phyloP scores from a whole-genome alignment of 2,797 vertebrate genomes.

The Cossypha niveicapilla region DNA sequence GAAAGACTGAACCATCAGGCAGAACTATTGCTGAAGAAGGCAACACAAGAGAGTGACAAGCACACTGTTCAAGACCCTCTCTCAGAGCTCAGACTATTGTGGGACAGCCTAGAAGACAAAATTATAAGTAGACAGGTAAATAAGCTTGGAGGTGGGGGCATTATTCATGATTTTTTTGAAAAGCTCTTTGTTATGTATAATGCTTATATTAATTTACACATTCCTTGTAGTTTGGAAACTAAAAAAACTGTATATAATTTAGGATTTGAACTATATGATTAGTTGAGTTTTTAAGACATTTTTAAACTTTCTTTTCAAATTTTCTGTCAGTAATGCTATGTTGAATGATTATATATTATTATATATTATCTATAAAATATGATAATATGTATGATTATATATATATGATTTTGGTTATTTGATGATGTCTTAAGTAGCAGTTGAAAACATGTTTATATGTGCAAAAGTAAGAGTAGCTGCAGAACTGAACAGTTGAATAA shows the following conservation, averaged over 20 bases:
- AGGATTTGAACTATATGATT: neutral
- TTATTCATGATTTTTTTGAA: neutral
- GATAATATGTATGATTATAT: too few relatives aligned
- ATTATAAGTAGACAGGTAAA: constrained; percentile 92
- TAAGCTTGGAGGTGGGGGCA: neutral
- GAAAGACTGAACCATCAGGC: constrained; percentile 95
- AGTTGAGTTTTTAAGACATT: neutral
- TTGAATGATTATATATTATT: neutral
- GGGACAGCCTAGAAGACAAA: constrained; percentile 91
- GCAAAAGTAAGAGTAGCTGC: neutral
- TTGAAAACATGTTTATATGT: neutral
- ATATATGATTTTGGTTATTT: neutral
- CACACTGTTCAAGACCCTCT: constrained; percentile 90
- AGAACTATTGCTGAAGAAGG: constrained; percentile 91
- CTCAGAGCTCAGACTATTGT: constrained; percentile 89
- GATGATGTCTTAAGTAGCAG: neutral
- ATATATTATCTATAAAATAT: too few relatives aligned
- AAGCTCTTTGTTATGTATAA: neutral
- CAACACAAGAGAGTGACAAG: constrained; percentile 85
- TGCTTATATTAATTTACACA: neutral
- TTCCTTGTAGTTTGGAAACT: neutral
- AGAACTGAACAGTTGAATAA: neutral
- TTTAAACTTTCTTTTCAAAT: neutral
- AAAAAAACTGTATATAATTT: neutral
- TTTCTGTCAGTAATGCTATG: neutral